phyloP scores from a whole-genome alignment of 2,113 vertebrate genomes.

The Limnothrissa miodon region DNA sequence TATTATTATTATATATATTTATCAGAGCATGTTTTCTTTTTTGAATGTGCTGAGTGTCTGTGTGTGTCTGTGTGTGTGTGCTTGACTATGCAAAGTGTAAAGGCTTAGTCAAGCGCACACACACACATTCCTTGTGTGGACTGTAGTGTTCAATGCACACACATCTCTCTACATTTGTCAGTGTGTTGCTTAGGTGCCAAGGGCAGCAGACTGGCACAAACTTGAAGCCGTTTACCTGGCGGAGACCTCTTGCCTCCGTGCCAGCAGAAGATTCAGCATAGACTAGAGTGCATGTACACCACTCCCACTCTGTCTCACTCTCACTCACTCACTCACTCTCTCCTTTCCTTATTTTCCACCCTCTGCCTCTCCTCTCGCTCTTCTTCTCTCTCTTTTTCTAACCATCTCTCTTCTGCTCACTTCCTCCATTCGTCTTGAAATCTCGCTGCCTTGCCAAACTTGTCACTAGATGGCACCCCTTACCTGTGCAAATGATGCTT shows the following conservation, averaged over 20 bases:
- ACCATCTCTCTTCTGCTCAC: not conserved
- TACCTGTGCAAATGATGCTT: not conserved
- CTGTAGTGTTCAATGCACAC: not conserved
- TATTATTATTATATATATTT: no score
- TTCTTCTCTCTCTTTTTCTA: not conserved
- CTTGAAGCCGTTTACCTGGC: not conserved
- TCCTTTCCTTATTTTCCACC: not conserved
- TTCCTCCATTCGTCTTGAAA: not conserved
- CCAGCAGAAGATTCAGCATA: not conserved
- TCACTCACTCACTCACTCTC: not conserved
- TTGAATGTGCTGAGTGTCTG: not conserved
- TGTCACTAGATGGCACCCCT: constrained; percentile 43
- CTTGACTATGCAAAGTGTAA: not conserved
- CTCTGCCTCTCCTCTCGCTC: not conserved
- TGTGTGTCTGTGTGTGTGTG: not conserved
- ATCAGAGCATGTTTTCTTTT: no score
- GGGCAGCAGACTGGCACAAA: not conserved
- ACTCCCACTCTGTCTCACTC: not conserved
- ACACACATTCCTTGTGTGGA: no score
- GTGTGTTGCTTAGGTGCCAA: not conserved
- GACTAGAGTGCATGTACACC: not conserved
- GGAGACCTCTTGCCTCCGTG: not conserved
- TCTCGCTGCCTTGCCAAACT: not conserved
- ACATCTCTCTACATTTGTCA: not conserved
- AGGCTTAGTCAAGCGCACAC: no score